phyloP scores from a whole-genome alignment of 2,797 vertebrate species.

The Manis pentadactyla region DNA sequence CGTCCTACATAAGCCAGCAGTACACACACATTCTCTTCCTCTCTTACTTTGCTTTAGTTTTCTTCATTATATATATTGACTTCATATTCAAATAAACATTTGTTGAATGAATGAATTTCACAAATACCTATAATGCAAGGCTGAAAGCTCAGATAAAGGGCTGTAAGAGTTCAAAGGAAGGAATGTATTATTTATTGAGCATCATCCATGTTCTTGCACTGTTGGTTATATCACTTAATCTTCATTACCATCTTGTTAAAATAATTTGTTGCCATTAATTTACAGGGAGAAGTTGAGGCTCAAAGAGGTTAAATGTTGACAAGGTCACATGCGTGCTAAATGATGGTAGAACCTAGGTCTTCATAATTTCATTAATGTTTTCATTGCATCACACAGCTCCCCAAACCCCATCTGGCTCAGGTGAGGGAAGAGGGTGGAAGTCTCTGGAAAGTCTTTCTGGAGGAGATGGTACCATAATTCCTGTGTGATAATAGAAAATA shows the following conservation, averaged over 20 bases:
- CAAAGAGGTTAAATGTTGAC: not conserved
- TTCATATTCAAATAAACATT: not conserved
- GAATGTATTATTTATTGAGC: not conserved
- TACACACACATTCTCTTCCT: not conserved
- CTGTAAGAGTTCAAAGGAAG: not conserved
- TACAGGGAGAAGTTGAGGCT: not conserved
- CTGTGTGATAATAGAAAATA: not conserved
- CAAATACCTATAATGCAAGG: not conserved
- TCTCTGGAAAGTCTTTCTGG: conserved; percentile 11
- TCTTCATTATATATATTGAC: not conserved
- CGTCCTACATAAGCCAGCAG: not conserved
- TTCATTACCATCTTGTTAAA: not conserved
- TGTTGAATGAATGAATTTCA: not conserved
- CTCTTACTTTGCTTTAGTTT: not conserved
- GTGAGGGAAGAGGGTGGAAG: not conserved
- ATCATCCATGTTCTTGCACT: not conserved
- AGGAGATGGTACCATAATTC: not conserved
- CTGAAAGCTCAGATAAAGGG: not conserved
- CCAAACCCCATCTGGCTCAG: not conserved
- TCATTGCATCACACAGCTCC: not conserved
- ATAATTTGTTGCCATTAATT: not conserved
- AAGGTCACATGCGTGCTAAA: not conserved
- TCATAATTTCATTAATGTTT: not conserved
- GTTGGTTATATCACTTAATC: not conserved
- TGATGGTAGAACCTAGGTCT: not conserved